Evolutionary conservation across 2,888 invertebrate genomes (phyloP).

Genomic region (Acleris laterana): DNA sequence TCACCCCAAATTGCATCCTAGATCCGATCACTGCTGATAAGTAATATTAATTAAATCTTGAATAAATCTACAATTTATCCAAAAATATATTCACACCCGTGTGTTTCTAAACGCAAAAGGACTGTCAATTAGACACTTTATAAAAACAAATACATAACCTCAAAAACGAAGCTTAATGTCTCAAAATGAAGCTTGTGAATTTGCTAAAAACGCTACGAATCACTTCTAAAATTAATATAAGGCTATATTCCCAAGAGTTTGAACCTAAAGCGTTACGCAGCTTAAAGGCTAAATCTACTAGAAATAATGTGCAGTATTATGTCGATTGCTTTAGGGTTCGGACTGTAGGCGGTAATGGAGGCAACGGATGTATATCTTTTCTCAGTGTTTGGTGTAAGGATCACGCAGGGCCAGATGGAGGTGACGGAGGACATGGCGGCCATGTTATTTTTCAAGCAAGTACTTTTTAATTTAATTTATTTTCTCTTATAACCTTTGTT

Average conservation of each 20-base stretch:
- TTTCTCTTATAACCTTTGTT: too few relatives aligned
- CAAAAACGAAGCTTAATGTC: constrained; percentile 24
- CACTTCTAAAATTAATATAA: constrained; percentile 31
- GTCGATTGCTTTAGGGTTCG: constrained; percentile 88
- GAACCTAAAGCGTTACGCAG: constrained; percentile 69
- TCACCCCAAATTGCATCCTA: too few relatives aligned
- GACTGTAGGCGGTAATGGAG: constrained; percentile 94
- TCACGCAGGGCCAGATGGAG: constrained; percentile 96
- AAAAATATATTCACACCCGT: too few relatives aligned
- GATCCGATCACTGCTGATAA: too few relatives aligned
- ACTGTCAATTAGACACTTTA: background rate
- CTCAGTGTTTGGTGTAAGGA: constrained; percentile 92
- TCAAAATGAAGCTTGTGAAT: constrained; percentile 32
- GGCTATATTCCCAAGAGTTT: constrained; percentile 56
- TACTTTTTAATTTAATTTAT: background rate
- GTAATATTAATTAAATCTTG: too few relatives aligned
- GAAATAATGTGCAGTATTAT: constrained; percentile 84
- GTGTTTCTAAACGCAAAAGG: too few relatives aligned
- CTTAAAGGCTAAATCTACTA: constrained; percentile 69
- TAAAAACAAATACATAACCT: constrained; percentile 30
- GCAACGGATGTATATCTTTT: constrained; percentile 96
- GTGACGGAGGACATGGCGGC: constrained; percentile 98
- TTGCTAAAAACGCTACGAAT: constrained; percentile 30
- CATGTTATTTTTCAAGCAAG: constrained; percentile 91
- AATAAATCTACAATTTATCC: too few relatives aligned